phyloP scores from a whole-genome alignment of 1,140 invertebrate genomes.

The Drosophila seguyi region DNA sequence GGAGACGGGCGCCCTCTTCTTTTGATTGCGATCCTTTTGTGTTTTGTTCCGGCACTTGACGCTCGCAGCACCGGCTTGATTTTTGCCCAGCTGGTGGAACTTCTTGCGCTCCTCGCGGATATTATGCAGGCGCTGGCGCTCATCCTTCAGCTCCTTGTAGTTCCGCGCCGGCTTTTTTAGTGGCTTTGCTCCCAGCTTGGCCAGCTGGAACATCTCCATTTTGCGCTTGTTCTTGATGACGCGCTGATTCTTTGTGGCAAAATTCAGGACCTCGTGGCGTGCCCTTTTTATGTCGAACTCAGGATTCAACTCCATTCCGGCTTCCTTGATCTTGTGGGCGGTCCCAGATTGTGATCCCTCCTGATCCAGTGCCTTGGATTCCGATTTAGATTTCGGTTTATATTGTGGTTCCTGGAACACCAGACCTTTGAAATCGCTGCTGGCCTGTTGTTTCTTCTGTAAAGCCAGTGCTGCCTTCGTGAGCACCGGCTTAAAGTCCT shows the following conservation, averaged over 20 bases:
- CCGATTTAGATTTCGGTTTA: slow-evolving; percentile 8
- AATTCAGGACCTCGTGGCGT: slow-evolving; percentile 88
- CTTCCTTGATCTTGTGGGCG: neutral
- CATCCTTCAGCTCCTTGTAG: slow-evolving; percentile 87
- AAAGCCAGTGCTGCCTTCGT: slow-evolving; percentile 71
- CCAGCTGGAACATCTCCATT: slow-evolving; percentile 87
- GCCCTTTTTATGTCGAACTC: slow-evolving; percentile 87
- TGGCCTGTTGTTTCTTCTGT: slow-evolving; percentile 37
- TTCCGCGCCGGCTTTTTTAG: slow-evolving; percentile 87
- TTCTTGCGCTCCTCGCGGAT: slow-evolving; percentile 83
- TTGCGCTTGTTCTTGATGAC: slow-evolving; percentile 86
- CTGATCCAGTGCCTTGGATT: neutral
- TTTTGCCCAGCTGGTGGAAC: slow-evolving; percentile 86
- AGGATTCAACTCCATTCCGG: slow-evolving; percentile 18
- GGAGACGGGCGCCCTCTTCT: slow-evolving; percentile 76
- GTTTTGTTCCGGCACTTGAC: slow-evolving; percentile 85
- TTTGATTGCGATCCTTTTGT: slow-evolving; percentile 74
- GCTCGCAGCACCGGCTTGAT: slow-evolving; percentile 85
- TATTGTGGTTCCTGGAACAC: slow-evolving; percentile 64
- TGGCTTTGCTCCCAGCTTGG: slow-evolving; percentile 88
- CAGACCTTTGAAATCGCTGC: slow-evolving; percentile 47
- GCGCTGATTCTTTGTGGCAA: slow-evolving; percentile 87
- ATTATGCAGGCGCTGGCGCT: slow-evolving; percentile 81
- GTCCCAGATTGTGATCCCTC: neutral
- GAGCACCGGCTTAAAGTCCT: slow-evolving; percentile 70